Conservation (phyloP, 2,888 invertebrate genomes). For the Eupelmus urozonus region DNA sequence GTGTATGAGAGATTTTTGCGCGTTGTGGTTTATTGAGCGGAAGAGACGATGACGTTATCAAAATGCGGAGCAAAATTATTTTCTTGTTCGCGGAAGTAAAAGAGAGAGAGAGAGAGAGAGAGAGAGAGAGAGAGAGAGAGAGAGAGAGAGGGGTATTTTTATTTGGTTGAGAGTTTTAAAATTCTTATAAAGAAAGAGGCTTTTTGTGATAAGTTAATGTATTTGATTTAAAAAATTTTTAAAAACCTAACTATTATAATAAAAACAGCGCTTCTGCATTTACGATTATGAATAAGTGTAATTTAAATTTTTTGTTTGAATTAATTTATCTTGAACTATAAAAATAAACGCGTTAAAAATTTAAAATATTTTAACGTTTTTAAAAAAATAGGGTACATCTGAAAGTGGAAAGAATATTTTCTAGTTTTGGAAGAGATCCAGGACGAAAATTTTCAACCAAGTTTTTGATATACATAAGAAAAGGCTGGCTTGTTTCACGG, state of each 20-base stretch:
- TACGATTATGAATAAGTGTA: too few species aligned
- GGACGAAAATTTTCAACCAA: background rate
- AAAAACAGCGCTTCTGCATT: too few species aligned
- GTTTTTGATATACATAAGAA: background rate
- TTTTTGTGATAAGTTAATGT: background rate
- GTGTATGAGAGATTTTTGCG: constrained; percentile 45
- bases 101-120: background rate
- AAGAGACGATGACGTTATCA: constrained; percentile 56
- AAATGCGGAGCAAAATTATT: constrained; percentile 50
- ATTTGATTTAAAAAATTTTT: background rate
- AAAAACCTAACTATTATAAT: too few species aligned
- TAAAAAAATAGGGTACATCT: background rate
- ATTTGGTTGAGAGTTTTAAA: constrained; percentile 15
- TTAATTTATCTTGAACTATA: too few species aligned
- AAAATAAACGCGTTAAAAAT: too few species aligned
- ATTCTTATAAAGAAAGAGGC: background rate
- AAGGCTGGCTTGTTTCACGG: too few species aligned
- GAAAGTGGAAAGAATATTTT: too few species aligned
- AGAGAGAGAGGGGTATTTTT: background rate
- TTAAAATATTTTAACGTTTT: too few species aligned
- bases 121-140: background rate
- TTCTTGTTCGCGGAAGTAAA: constrained; percentile 2
- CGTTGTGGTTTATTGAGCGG: constrained; percentile 53
- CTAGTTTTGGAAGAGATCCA: background rate
- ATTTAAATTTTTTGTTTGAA: too few species aligned